Percentiles rank a stretch among this genome's conserved stretches.
phyloP scores from a whole-genome alignment of 2,888 invertebrate species.

The Pseudanteris insignis region DNA sequence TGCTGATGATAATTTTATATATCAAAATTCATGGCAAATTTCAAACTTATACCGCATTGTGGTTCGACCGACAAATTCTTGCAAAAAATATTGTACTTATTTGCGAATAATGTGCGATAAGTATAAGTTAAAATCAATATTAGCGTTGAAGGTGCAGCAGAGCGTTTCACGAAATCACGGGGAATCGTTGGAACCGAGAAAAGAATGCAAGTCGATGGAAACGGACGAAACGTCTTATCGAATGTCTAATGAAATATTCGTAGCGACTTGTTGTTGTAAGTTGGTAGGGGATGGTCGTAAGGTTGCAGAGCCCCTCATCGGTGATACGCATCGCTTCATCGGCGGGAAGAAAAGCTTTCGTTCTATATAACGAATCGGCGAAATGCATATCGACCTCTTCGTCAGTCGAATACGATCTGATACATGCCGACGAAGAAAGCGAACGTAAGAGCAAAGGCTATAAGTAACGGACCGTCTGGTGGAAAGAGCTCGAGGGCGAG shows the following conservation, averaged over 20 bases:
- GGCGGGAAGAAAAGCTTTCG: conserved; percentile 27
- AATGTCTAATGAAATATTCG: conserved; percentile 33
- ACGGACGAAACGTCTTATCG: neutral
- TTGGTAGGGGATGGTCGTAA: conserved; percentile 21
- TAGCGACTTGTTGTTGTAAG: conserved; percentile 29
- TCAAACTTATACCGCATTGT: no score
- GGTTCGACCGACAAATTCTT: no score
- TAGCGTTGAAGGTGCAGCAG: no score
- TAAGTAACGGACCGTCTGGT: conserved; percentile 65
- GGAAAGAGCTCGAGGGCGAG: conserved; percentile 61
- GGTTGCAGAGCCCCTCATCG: conserved; percentile 23
- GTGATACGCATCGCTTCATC: conserved; percentile 38
- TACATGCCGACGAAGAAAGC: conserved; percentile 53
- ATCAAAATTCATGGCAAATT: no score
- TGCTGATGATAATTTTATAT: no score
- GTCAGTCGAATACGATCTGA: conserved; percentile 47
- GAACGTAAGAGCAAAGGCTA: conserved; percentile 63
- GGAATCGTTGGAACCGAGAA: neutral
- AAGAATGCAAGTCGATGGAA: neutral
- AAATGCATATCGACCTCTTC: conserved; percentile 59
- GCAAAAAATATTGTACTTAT: no score
- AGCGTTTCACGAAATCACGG: no score
- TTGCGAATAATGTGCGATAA: no score
- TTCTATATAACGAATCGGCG: conserved; percentile 32
- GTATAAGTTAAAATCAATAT: no score